These are phyloP conservation scores for Zenarchopterus dispar DNA, from an alignment of 2,797 vertebrate genomes.

Conservation along the genomic window DNA sequence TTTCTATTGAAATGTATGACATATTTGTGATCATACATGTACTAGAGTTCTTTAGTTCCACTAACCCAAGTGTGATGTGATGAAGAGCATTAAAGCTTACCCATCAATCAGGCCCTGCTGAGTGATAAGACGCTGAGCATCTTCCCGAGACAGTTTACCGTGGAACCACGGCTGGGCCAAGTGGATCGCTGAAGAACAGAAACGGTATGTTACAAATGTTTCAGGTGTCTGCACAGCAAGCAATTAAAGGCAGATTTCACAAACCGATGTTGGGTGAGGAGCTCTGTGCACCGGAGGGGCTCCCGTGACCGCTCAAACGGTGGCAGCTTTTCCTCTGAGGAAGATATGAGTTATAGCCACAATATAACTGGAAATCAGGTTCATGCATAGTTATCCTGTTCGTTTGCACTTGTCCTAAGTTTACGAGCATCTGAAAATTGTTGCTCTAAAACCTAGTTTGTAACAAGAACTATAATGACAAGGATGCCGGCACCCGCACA, in stretches of 20 bases:
- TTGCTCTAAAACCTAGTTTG: not conserved
- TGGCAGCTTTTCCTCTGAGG: conserved; percentile 92
- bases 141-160: conserved; percentile 92
- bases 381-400: not conserved
- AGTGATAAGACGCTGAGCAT: conserved; percentile 91
- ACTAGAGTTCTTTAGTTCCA: too few species aligned
- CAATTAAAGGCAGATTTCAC: conserved; percentile 40
- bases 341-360: conserved; percentile 29
- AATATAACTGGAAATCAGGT: conserved; percentile 8
- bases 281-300: conserved; percentile 85
- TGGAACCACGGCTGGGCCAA: conserved; percentile 96
- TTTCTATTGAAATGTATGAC: too few species aligned
- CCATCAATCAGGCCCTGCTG: conserved; percentile 95
- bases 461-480: not conserved
- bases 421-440: not conserved
- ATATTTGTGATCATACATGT: too few species aligned
- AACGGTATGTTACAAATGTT: not conserved
- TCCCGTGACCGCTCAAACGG: conserved; percentile 89
- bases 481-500: too few species aligned
- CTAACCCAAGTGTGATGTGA: not conserved
- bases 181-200: conserved; percentile 86
- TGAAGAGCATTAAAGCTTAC: conserved; percentile 72
- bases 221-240: not conserved
- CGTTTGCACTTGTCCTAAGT: not conserved
- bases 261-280: conserved; percentile 86